Evolutionary conservation across 2,888 invertebrate genomes (phyloP), one percentile per base, ranked within the genome.

Genomic region (Aphidoletes aphidimyza): DNA sequence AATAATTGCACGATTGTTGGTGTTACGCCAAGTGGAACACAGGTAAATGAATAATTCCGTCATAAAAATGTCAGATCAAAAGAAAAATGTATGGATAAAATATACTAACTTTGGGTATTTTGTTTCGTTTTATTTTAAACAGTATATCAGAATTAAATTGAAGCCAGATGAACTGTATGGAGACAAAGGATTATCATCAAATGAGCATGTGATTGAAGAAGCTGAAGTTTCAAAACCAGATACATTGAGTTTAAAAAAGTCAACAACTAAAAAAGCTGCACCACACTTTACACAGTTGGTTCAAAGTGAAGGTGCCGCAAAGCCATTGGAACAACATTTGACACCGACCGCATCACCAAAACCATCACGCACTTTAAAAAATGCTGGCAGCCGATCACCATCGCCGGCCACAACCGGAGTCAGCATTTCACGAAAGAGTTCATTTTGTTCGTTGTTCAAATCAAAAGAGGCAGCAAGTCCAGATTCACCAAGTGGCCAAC

Each of bases 371-470:
- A 86, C 87, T 22, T 84, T 87, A 0, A 87, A 88, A 81, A 88
- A 89, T 81, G 85, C 86, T 5, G 89, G 88, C 42, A 90, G 90
- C 86, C 89, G 92, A 39, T 84, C 84, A 36, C 95, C 95, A 37
- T 92, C 93, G 0, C 95, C 95, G 0, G 95, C 96, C 0, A 95
- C 95, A 0, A 91, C 92, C 0, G 92, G 92, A 0, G 90, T 90
- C 0, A 91, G 92, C 0, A 91, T 93, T 0, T 95, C 95, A 0
- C 92, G 96, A 54, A 95, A 95, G 89, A 95, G 94, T 87, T 96
- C 95, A 45, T 95, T 96, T 88, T 94, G 95, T 85, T 95, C 95
- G 3, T 89, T 96, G 78, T 96, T 96, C 88, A 93, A 94, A 89
- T 93, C 94, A 86, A 93, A 93, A 87, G 94, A 93, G 87, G 92